A percentile compares a stretch with the other conserved stretches of the same genome.
Evolutionary conservation across 92 coral and sea anemone species (phyloP).

Genomic region (Heliopora coerulea): DNA sequence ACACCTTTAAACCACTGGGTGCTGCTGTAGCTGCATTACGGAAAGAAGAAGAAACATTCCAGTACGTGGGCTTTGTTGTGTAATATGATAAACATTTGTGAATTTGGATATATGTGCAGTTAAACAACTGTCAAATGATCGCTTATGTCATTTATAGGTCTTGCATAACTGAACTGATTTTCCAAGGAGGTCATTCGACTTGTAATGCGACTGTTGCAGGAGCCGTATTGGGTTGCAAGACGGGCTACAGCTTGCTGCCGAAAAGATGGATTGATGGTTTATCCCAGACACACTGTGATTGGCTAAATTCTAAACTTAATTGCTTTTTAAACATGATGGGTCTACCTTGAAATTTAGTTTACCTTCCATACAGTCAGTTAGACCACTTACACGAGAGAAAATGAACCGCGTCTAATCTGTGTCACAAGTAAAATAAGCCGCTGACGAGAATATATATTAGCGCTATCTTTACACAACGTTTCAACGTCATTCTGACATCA

Average conservation of each 20-base stretch:
- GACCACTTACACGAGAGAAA: too few relatives aligned
- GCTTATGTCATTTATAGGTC: slow-evolving; percentile 51
- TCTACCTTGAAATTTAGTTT: slow-evolving; percentile 49
- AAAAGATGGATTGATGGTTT: slow-evolving; percentile 84
- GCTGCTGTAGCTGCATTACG: slow-evolving; percentile 81
- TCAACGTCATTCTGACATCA: too few relatives aligned
- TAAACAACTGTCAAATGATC: too few relatives aligned
- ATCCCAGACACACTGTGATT: slow-evolving; percentile 68
- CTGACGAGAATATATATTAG: too few relatives aligned
- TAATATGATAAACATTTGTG: background rate
- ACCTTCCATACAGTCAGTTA: too few relatives aligned
- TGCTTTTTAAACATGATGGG: slow-evolving; percentile 89
- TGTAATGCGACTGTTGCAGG: slow-evolving; percentile 91
- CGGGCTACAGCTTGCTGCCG: slow-evolving; percentile 84
- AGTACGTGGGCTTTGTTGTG: slow-evolving; percentile 5
- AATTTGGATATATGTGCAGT: background rate
- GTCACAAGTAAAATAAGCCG: too few relatives aligned
- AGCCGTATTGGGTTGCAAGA: slow-evolving; percentile 81
- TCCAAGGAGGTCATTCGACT: slow-evolving; percentile 93
- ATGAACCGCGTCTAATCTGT: too few relatives aligned
- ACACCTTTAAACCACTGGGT: slow-evolving; percentile 88
- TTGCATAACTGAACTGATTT: slow-evolving; percentile 69
- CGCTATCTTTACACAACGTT: too few relatives aligned
- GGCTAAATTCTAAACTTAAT: slow-evolving; percentile 80
- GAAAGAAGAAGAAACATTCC: slow-evolving; percentile 57